These are phyloP conservation scores for Phymanthus crucifer DNA, from an alignment of 92 coral and sea anemone genomes.

Conservation along the genomic window DNA sequence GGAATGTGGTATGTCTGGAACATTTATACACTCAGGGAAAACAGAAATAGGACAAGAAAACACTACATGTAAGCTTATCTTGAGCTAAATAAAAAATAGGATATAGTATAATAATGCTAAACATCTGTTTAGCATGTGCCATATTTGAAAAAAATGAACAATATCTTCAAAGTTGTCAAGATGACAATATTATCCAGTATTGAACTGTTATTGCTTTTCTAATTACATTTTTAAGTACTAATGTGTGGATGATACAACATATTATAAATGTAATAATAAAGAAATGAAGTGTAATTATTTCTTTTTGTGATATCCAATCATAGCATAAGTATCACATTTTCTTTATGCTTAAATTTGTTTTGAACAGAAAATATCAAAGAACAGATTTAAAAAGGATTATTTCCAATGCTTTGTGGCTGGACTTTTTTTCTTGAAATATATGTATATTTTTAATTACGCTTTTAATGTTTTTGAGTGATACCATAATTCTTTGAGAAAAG, in stretches of 20 bases:
- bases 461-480: no score
- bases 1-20: slow-evolving; percentile 13
- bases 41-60: slow-evolving; percentile 4
- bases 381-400: slow-evolving; percentile 5
- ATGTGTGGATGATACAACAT: no score
- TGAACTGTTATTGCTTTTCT: no score
- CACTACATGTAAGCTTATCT: neutral
- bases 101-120: neutral
- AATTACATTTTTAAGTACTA: no score
- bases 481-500: no score
- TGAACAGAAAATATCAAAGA: slow-evolving; percentile 3
- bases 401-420: neutral
- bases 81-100: neutral
- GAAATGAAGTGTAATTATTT: neutral
- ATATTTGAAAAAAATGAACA: neutral
- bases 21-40: slow-evolving; percentile 3
- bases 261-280: neutral
- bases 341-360: neutral
- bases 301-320: neutral
- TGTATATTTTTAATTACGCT: no score
- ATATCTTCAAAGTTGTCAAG: no score
- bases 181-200: no score
- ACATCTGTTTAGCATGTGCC: neutral
- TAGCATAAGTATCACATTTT: slow-evolving; percentile 1
- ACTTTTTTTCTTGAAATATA: neutral